Percentiles rank a stretch among this genome's conserved stretches.
These are phyloP conservation scores for Yponomeuta malinellus DNA, from an alignment of 2,888 invertebrate genomes.

Conservation along the genomic window DNA sequence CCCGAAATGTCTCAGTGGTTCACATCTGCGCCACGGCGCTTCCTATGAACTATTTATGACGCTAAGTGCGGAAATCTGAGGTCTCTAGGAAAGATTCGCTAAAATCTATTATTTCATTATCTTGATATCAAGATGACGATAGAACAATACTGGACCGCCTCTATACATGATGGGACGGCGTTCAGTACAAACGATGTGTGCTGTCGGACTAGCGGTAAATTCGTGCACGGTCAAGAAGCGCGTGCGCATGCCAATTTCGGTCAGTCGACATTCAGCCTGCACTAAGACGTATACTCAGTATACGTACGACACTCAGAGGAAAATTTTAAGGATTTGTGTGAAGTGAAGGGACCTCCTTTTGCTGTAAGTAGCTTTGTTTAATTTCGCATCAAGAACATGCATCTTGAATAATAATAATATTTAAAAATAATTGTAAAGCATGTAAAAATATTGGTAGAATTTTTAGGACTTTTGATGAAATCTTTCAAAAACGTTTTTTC, in stretches of 20 bases:
- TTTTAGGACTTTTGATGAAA: background rate
- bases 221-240: constrained; percentile 53
- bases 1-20: too few species aligned
- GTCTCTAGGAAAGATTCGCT: too few species aligned
- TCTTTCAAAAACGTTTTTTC: background rate
- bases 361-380: background rate
- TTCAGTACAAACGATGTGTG: constrained; percentile 24
- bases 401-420: background rate
- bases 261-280: constrained; percentile 37
- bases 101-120: too few species aligned
- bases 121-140: too few species aligned
- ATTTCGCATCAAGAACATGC: background rate
- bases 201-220: constrained; percentile 59
- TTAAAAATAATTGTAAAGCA: background rate
- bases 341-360: background rate
- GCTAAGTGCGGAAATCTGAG: too few species aligned
- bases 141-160: background rate
- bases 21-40: too few species aligned
- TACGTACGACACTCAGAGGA: background rate
- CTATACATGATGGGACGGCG: background rate
- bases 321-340: background rate
- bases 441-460: constrained; percentile 16
- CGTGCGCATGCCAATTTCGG: constrained; percentile 28
- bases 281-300: background rate
- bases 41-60: too few species aligned